Evolutionary conservation across 30 jellyfish, hydroid and myxozoan genomes (phyloP).

Genomic region (Calvadosia cruxmelitensis): DNA sequence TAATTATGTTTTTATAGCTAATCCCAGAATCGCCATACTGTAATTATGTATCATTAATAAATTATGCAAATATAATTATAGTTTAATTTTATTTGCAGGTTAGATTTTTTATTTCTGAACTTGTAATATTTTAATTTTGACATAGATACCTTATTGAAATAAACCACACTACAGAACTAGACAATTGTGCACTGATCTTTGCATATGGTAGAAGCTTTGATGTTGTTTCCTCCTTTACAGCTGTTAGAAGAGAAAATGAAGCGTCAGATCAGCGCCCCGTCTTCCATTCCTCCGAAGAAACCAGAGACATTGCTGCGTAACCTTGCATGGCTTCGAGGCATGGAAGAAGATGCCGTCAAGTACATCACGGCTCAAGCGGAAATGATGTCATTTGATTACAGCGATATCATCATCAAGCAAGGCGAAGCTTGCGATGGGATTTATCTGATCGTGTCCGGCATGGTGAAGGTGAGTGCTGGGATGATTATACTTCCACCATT

Average conservation of each 20-base stretch:
- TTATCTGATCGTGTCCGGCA: slow-evolving; percentile 77
- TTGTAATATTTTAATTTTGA: too few relatives aligned
- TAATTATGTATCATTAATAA: too few relatives aligned
- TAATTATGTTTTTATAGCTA: too few relatives aligned
- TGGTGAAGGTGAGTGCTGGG: slow-evolving; percentile 96
- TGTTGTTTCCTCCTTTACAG: slow-evolving; percentile 6
- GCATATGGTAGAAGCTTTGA: background rate
- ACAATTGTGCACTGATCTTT: too few relatives aligned
- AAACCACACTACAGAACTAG: too few relatives aligned
- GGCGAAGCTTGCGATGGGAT: slow-evolving; percentile 90
- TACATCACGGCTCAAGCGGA: slow-evolving; percentile 64
- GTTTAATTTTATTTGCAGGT: too few relatives aligned
- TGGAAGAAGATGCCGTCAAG: slow-evolving; percentile 68
- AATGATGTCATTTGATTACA: slow-evolving; percentile 68
- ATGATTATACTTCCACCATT: too few relatives aligned
- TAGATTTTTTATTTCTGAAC: too few relatives aligned
- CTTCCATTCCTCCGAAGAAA: slow-evolving; percentile 77
- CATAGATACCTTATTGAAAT: too few relatives aligned
- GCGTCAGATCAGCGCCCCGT: slow-evolving; percentile 83
- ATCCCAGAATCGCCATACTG: too few relatives aligned
- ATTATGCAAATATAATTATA: too few relatives aligned
- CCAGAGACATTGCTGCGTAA: slow-evolving; percentile 68
- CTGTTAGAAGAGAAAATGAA: slow-evolving; percentile 73
- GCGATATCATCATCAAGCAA: slow-evolving; percentile 66
- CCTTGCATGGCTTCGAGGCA: slow-evolving; percentile 66